A percentile compares a stretch with the other conserved stretches of the same genome.
phyloP scores from a whole-genome alignment of 2,113 vertebrate species.

The Dromas ardeola region DNA sequence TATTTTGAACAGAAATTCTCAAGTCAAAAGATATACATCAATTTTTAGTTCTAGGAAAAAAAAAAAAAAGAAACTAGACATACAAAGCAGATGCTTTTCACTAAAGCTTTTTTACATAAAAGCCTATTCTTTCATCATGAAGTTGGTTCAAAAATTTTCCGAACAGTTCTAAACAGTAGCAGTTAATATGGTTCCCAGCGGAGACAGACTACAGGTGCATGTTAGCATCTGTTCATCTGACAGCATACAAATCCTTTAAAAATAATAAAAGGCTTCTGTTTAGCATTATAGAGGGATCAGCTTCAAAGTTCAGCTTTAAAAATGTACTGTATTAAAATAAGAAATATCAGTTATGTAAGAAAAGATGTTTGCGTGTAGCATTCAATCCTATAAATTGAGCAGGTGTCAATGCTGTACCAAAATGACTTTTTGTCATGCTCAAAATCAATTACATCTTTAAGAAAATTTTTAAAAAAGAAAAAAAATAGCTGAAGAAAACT shows the following conservation, averaged over 20 bases:
- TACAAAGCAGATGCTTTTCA: conserved; percentile 36
- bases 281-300: not conserved
- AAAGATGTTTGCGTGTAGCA: not conserved
- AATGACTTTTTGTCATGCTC: not conserved
- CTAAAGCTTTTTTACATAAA: conserved; percentile 5
- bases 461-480: not conserved
- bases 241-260: conserved; percentile 3
- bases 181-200: not conserved
- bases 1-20: conserved; percentile 67
- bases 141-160: not conserved
- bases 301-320: conserved; percentile 1
- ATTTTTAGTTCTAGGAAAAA: conserved; percentile 56
- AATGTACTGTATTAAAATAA: not conserved
- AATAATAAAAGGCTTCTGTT: conserved; percentile 7
- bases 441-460: not conserved
- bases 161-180: not conserved
- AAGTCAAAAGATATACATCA: conserved; percentile 52
- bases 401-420: not conserved
- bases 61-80: not conserved
- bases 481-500: not conserved
- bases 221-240: conserved; percentile 18
- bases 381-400: not conserved
- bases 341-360: conserved; percentile 15
- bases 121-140: not conserved
- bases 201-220: not conserved